Conservation (phyloP, 2,113 vertebrate species). For the Pitta sordida region DNA sequence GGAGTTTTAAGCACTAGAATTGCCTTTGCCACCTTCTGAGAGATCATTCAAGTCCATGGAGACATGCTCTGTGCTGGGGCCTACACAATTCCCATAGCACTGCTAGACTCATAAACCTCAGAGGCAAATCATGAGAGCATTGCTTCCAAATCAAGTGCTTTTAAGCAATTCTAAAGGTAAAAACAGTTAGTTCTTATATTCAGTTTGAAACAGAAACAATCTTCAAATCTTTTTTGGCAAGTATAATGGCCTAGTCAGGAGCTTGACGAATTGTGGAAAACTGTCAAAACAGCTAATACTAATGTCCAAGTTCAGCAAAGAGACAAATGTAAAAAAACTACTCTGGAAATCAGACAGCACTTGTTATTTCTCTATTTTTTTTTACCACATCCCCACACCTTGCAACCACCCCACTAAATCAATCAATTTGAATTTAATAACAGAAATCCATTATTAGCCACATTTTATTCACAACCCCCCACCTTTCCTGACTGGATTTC, state of each 20-base stretch:
- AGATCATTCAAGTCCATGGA: not conserved
- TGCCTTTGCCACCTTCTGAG: not conserved
- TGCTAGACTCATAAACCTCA: not conserved
- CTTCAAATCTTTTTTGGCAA: not conserved
- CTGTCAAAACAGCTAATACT: rapidly evolving
- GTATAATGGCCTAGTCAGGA: not conserved
- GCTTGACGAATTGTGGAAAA: not conserved
- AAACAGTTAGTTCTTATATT: not conserved
- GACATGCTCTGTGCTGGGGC: rapidly evolving
- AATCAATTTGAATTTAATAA: not conserved
- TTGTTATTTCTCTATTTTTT: not conserved
- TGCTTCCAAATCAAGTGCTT: not conserved
- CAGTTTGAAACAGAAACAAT: not conserved
- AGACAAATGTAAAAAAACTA: not conserved
- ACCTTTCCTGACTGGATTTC: not conserved
- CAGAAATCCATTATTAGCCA: not conserved
- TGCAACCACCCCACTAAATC: not conserved
- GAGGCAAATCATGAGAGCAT: not conserved
- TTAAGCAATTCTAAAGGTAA: not conserved
- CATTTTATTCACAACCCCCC: not conserved
- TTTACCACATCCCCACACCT: not conserved
- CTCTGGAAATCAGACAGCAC: not conserved
- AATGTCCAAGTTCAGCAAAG: not conserved
- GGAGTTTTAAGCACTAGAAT: not conserved
- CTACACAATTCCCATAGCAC: not conserved